Conservation (phyloP, 92 coral and sea anemone species). For the Ricordea florida region DNA sequence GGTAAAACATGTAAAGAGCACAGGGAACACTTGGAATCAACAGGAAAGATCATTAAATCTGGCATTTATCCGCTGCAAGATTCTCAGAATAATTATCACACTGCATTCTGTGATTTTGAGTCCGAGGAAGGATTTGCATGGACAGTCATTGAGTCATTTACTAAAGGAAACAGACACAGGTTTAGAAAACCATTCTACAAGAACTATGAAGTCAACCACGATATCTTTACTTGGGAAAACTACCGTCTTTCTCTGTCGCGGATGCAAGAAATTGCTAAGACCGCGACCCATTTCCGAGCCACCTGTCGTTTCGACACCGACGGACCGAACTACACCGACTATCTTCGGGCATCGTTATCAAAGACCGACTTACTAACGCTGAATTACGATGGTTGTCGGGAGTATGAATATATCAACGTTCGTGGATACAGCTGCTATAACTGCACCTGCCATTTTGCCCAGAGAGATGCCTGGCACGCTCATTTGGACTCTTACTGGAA, state of each 20-base stretch:
- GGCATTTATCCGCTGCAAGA: constrained; percentile 14
- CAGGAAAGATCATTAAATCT: neutral
- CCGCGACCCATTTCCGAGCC: constrained; percentile 41
- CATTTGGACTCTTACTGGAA: constrained; percentile 7
- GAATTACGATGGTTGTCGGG: neutral
- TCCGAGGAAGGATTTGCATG: constrained; percentile 41
- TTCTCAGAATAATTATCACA: neutral
- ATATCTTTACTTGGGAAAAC: constrained; percentile 21
- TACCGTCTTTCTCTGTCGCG: constrained; percentile 27
- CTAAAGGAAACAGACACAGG: neutral
- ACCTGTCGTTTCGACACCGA: constrained; percentile 47
- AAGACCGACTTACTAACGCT: constrained; percentile 16
- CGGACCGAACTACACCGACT: constrained; percentile 46
- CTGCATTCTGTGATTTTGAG: constrained; percentile 32
- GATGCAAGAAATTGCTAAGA: constrained; percentile 11
- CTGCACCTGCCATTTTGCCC: constrained; percentile 32
- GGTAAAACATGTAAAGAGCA: neutral
- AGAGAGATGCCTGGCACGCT: neutral
- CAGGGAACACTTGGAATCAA: no score
- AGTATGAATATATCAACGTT: constrained; percentile 32
- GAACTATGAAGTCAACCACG: constrained; percentile 14
- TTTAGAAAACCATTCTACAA: constrained; percentile 6
- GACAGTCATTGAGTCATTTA: constrained; percentile 60
- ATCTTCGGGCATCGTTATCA: constrained; percentile 9
- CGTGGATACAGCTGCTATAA: constrained; percentile 21